Evolutionary conservation across 2,888 invertebrate genomes (phyloP).

Genomic region (Venusia cambrica): DNA sequence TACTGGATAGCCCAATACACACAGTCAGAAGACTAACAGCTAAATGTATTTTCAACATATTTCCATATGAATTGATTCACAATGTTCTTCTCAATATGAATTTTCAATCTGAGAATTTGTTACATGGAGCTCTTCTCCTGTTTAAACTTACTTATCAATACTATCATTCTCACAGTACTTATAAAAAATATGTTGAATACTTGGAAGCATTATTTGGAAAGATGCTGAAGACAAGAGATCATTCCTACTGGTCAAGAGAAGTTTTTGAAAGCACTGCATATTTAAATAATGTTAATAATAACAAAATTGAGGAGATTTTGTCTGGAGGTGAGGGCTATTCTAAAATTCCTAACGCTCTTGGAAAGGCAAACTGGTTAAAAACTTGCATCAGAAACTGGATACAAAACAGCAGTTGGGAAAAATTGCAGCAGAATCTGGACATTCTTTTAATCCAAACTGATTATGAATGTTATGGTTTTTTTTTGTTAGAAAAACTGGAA

Average conservation of each 20-base stretch:
- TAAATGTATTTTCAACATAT: slow-evolving; percentile 65
- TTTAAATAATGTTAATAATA: slow-evolving; percentile 11
- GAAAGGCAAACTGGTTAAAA: slow-evolving; percentile 53
- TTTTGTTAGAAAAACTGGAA: slow-evolving; percentile 45
- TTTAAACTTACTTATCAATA: slow-evolving; percentile 44
- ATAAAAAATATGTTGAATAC: slow-evolving; percentile 29
- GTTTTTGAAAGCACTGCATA: slow-evolving; percentile 42
- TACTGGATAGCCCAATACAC: slow-evolving; percentile 67
- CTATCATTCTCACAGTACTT: slow-evolving; percentile 26
- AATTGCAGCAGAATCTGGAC: slow-evolving; percentile 42
- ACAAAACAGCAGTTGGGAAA: slow-evolving; percentile 38
- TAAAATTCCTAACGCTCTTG: slow-evolving; percentile 45
- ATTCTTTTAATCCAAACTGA: slow-evolving; percentile 43
- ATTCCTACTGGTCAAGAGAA: slow-evolving; percentile 54
- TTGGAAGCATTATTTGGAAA: slow-evolving; percentile 36
- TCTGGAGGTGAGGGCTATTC: slow-evolving; percentile 35
- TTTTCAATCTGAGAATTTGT: slow-evolving; percentile 48
- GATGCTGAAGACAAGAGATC: slow-evolving; percentile 31
- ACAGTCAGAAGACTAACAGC: slow-evolving; percentile 66
- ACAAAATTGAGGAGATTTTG: slow-evolving; percentile 40
- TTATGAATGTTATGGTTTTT: slow-evolving; percentile 47
- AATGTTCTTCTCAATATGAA: slow-evolving; percentile 34
- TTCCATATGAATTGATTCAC: slow-evolving; percentile 43
- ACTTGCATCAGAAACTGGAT: slow-evolving; percentile 44
- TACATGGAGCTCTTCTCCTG: slow-evolving; percentile 63